Conservation (phyloP, 2,797 vertebrate species). For the Fundulus diaphanus region DNA sequence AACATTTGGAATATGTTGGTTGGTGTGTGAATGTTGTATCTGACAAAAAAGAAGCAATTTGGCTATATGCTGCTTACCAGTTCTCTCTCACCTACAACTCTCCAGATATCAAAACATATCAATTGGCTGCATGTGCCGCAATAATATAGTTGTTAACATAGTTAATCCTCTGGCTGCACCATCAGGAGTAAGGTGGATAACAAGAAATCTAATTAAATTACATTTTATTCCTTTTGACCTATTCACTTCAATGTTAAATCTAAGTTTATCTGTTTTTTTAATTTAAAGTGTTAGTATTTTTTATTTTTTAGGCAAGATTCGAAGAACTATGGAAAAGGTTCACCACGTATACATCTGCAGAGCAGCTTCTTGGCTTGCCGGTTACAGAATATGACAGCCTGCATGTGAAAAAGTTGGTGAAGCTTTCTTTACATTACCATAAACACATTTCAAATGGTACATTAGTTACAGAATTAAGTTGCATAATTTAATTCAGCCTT, state of each 20-base stretch:
- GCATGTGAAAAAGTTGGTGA: slow-evolving; percentile 81
- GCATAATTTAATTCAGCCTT: background rate
- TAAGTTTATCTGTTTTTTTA: background rate
- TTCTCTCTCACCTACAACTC: no score
- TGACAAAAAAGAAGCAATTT: background rate
- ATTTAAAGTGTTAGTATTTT: background rate
- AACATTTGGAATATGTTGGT: no score
- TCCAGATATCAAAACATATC: background rate
- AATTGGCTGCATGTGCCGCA: background rate
- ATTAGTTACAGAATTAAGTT: background rate
- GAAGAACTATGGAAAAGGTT: slow-evolving; percentile 86
- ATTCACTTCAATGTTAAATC: background rate
- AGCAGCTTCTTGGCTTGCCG: slow-evolving; percentile 86
- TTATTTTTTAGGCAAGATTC: slow-evolving; percentile 76
- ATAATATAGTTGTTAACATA: background rate
- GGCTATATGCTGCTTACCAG: background rate
- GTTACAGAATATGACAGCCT: slow-evolving; percentile 84
- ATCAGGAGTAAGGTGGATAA: background rate
- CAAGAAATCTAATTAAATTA: background rate
- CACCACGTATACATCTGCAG: slow-evolving; percentile 83
- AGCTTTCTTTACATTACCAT: background rate
- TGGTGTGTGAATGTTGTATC: background rate
- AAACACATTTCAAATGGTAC: background rate
- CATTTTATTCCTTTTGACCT: background rate
- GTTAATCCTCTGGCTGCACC: background rate